A percentile compares a stretch with the other conserved stretches of the same genome.
Conservation (phyloP, 2,113 vertebrate genomes). For the Corynorhinus townsendii region DNA sequence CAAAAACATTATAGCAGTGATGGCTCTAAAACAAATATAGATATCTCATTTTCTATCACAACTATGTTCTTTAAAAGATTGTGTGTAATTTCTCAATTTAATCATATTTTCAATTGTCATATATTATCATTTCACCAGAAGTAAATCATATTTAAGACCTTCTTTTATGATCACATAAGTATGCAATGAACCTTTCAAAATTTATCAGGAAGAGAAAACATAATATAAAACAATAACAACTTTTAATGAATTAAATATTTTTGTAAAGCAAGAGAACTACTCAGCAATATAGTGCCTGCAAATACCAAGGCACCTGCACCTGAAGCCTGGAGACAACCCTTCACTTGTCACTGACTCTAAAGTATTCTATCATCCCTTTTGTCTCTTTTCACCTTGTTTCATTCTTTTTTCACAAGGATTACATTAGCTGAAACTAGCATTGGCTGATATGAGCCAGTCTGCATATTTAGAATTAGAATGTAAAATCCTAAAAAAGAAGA, state of each 20-base stretch:
- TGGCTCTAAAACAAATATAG: slow-evolving; percentile 25
- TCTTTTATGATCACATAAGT: slow-evolving; percentile 2
- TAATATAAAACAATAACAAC: neutral
- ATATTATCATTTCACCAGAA: slow-evolving; percentile 28
- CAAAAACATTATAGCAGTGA: neutral
- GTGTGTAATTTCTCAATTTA: slow-evolving; percentile 55
- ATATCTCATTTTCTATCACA: slow-evolving; percentile 39
- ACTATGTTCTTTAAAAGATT: slow-evolving; percentile 40
- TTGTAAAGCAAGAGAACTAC: neutral
- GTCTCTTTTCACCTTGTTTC: neutral
- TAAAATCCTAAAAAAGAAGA: neutral
- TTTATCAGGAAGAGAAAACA: slow-evolving; percentile 19
- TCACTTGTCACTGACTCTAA: neutral
- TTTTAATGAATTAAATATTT: neutral
- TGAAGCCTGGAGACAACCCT: neutral
- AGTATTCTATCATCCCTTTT: neutral
- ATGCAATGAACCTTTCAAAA: slow-evolving; percentile 17
- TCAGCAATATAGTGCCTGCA: neutral
- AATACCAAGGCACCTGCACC: accelerated
- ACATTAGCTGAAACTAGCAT: neutral
- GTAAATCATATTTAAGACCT: slow-evolving; percentile 34
- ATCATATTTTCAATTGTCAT: slow-evolving; percentile 55
- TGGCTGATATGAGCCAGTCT: neutral
- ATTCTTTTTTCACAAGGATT: too few species aligned
- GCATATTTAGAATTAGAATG: neutral